Conservation (phyloP, 1,140 invertebrate species). For the Ruditapes philippinarum region DNA sequence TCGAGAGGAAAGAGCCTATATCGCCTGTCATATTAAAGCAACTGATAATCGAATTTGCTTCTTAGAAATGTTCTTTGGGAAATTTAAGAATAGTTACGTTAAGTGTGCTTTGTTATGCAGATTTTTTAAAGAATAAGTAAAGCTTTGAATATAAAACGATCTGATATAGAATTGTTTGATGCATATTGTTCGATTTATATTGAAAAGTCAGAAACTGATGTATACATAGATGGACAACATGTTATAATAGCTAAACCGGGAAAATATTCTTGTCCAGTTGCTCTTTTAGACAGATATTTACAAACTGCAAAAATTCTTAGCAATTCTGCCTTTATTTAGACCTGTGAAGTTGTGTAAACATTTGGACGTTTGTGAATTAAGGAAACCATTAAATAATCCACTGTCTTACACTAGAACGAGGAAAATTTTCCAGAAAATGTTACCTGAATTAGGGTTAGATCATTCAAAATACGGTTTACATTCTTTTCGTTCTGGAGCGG, state of each 20-base stretch:
- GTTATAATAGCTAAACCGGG: constrained; percentile 1
- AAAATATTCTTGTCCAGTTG: neutral
- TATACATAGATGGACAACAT: constrained; percentile 5
- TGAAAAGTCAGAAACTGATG: constrained; percentile 11
- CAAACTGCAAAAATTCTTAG: neutral
- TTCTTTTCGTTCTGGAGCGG: constrained; percentile 31
- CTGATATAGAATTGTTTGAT: neutral
- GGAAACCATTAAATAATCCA: neutral
- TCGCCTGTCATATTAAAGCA: neutral
- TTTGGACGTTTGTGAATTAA: neutral
- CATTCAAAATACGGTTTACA: constrained; percentile 35
- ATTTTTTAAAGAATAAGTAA: neutral
- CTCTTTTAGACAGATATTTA: constrained; percentile 14
- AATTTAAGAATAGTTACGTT: constrained; percentile 9
- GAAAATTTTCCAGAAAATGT: constrained; percentile 5
- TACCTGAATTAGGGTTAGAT: constrained; percentile 35
- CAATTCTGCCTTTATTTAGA: constrained; percentile 38
- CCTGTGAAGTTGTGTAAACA: constrained; percentile 4
- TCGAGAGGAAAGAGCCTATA: neutral
- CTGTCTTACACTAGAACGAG: constrained; percentile 33
- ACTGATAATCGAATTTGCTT: neutral
- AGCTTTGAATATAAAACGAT: neutral
- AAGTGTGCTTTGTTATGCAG: neutral
- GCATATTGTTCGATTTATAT: neutral
- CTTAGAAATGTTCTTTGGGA: neutral